These are phyloP conservation scores for Petroica traversi DNA, from an alignment of 2,113 vertebrate genomes.

Conservation along the genomic window DNA sequence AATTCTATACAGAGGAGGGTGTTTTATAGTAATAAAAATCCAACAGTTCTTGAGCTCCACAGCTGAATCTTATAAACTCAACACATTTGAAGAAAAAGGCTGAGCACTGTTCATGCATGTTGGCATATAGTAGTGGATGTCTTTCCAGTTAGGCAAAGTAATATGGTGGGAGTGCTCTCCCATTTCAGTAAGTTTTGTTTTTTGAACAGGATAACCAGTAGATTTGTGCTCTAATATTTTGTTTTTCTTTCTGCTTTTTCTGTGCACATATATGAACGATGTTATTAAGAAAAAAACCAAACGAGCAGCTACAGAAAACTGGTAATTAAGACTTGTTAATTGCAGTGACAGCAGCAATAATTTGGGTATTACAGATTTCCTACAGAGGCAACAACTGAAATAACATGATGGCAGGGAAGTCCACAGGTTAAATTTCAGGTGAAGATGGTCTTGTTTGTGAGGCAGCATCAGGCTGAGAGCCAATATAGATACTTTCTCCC, in stretches of 20 bases:
- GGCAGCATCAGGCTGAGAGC: background rate
- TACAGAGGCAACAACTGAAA: background rate
- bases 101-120: background rate
- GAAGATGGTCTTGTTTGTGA: background rate
- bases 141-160: background rate
- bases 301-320: background rate
- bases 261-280: background rate
- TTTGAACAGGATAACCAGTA: background rate
- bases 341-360: background rate
- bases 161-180: background rate
- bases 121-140: background rate
- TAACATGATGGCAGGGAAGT: background rate
- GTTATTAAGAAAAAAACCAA: background rate
- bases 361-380: background rate
- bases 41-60: background rate
- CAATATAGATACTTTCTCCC: background rate
- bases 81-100: background rate
- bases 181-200: background rate
- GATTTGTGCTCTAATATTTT: background rate
- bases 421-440: background rate
- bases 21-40: background rate
- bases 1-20: background rate
- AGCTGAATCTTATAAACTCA: background rate
- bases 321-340: background rate
- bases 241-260: background rate